phyloP scores from a whole-genome alignment of 2,797 vertebrate genomes.

The Oryzias sinensis region DNA sequence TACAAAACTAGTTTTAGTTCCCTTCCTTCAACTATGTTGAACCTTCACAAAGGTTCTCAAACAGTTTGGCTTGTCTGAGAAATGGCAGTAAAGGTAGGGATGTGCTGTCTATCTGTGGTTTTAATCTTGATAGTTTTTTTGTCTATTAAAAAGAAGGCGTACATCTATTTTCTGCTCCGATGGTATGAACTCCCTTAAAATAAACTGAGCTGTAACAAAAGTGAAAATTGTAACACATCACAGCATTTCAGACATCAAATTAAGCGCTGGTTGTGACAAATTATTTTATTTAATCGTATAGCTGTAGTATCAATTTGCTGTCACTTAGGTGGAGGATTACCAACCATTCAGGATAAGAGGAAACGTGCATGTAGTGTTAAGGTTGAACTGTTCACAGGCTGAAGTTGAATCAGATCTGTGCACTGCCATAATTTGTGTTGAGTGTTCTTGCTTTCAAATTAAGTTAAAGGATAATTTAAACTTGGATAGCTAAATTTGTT shows the following conservation, averaged over 20 bases:
- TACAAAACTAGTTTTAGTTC: too few species aligned
- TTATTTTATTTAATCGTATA: slow-evolving; percentile 12
- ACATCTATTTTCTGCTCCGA: too few species aligned
- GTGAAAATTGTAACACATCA: slow-evolving; percentile 4
- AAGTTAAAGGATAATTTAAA: slow-evolving; percentile 32
- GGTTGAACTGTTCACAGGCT: slow-evolving; percentile 51
- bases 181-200: slow-evolving; percentile 11
- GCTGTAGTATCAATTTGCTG: slow-evolving; percentile 7
- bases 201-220: slow-evolving; percentile 19
- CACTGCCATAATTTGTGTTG: slow-evolving; percentile 67
- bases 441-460: slow-evolving; percentile 43
- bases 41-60: too few species aligned
- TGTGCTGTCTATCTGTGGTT: slow-evolving; percentile 1
- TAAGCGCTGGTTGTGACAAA: slow-evolving; percentile 18
- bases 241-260: slow-evolving; percentile 16
- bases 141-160: not conserved
- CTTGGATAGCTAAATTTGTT: slow-evolving; percentile 48
- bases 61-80: not conserved
- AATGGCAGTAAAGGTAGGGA: slow-evolving; percentile 3
- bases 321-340: slow-evolving; percentile 1
- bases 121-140: not conserved
- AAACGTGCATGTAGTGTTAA: slow-evolving; percentile 35
- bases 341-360: slow-evolving; percentile 10
- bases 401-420: slow-evolving; percentile 62
- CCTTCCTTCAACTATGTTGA: too few species aligned